Evolutionary conservation across 2,888 invertebrate species (phyloP).

Genomic region (Calliphora vomitoria): DNA sequence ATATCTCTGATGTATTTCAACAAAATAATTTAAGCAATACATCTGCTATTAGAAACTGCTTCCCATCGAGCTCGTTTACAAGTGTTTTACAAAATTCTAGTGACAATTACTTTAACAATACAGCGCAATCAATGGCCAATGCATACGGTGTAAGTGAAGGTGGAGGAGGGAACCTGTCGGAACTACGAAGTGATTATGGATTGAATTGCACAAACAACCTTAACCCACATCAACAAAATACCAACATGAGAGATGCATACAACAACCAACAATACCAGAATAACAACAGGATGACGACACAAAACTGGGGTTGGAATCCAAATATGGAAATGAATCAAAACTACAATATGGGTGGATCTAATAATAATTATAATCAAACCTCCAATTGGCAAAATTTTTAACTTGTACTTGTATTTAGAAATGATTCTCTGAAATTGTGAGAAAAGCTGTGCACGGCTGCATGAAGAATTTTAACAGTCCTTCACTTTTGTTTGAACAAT

Average conservation of each 20-base stretch:
- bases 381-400: conserved; percentile 55
- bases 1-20: not conserved
- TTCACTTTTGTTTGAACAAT: not conserved
- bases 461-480: not conserved
- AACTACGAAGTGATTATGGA: conserved; percentile 7
- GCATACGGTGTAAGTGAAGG: not conserved
- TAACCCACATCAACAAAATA: conserved; percentile 43
- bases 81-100: conserved; percentile 54
- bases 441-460: not conserved
- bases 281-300: conserved; percentile 40
- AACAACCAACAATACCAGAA: conserved; percentile 49
- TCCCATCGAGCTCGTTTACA: conserved; percentile 21
- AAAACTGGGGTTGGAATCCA: conserved; percentile 43
- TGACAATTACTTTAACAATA: conserved; percentile 57
- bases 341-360: conserved; percentile 32
- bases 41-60: not conserved
- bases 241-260: conserved; percentile 27
- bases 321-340: conserved; percentile 35
- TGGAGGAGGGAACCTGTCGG: not conserved
- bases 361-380: conserved; percentile 22
- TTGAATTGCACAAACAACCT: conserved; percentile 21
- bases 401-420: conserved; percentile 1
- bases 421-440: not conserved
- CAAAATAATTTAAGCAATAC: conserved; percentile 32
- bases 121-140: conserved; percentile 44